A percentile compares a stretch with the other conserved stretches of the same genome.
Conservation (phyloP, 2,888 invertebrate genomes). For the Blomia tropicalis region DNA sequence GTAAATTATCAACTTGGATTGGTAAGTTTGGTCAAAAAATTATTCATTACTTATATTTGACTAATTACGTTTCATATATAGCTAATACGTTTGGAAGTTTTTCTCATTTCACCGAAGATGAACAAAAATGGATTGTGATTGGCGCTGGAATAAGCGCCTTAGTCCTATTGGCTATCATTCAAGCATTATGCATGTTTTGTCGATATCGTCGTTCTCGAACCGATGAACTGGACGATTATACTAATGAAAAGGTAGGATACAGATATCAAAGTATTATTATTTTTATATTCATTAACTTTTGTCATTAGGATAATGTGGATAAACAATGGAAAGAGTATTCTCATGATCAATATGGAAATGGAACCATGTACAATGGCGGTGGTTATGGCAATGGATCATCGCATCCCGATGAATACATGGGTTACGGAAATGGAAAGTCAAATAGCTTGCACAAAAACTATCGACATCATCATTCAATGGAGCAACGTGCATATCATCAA, state of each 20-base stretch:
- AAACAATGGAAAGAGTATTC: constrained; percentile 17
- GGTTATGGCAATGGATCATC: no score
- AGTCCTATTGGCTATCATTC: constrained; percentile 58
- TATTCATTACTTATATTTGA: constrained; percentile 9
- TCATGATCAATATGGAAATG: constrained; percentile 3
- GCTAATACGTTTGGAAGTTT: constrained; percentile 1
- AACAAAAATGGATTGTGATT: constrained; percentile 59
- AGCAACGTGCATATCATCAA: no score
- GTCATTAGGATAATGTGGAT: neutral
- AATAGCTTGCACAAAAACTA: constrained; percentile 14
- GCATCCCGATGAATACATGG: neutral
- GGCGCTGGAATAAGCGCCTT: constrained; percentile 63
- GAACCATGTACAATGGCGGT: neutral
- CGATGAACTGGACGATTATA: neutral
- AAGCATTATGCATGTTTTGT: constrained; percentile 46
- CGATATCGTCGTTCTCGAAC: neutral
- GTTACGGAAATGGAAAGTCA: constrained; percentile 3
- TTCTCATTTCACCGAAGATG: constrained; percentile 32
- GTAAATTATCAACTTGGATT: neutral
- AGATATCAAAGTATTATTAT: neutral
- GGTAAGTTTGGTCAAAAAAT: neutral
- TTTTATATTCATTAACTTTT: neutral
- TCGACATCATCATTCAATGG: no score
- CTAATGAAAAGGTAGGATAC: constrained; percentile 7
- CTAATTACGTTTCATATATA: neutral